Percentiles rank a stretch among this genome's conserved stretches.
These are phyloP conservation scores for Tricholaema leucomelas DNA, from an alignment of 2,113 vertebrate species.

Conservation along the genomic window DNA sequence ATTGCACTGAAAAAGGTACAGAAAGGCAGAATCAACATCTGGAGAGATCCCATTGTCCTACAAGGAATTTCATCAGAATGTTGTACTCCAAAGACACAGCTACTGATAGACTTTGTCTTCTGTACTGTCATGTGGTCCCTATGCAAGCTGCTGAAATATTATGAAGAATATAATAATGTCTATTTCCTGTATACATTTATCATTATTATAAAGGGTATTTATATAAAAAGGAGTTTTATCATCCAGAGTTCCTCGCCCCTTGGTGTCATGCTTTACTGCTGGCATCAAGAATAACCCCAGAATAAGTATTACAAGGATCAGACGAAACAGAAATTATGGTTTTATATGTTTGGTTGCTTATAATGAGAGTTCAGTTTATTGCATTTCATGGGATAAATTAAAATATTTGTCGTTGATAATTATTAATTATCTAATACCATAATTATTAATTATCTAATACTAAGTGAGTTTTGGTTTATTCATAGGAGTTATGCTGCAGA, in stretches of 20 bases:
- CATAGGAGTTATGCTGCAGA: slow-evolving; percentile 82
- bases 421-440: neutral
- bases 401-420: neutral
- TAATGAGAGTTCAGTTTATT: neutral
- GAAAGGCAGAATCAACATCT: neutral
- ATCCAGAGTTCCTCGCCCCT: neutral
- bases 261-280: neutral
- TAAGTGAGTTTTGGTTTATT: neutral
- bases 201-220: neutral
- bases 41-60: neutral
- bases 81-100: neutral
- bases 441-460: neutral
- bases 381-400: neutral
- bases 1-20: neutral
- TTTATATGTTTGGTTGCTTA: neutral
- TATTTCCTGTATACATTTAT: neutral
- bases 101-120: neutral
- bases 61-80: neutral
- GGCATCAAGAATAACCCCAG: neutral
- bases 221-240: neutral
- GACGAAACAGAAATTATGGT: neutral
- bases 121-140: neutral
- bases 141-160: neutral
- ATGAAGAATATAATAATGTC: neutral
- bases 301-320: neutral